Percentiles rank a stretch among this genome's conserved stretches.
These are phyloP conservation scores for Limnephilus marmoratus DNA, from an alignment of 2,888 invertebrate species.

Conservation along the genomic window DNA sequence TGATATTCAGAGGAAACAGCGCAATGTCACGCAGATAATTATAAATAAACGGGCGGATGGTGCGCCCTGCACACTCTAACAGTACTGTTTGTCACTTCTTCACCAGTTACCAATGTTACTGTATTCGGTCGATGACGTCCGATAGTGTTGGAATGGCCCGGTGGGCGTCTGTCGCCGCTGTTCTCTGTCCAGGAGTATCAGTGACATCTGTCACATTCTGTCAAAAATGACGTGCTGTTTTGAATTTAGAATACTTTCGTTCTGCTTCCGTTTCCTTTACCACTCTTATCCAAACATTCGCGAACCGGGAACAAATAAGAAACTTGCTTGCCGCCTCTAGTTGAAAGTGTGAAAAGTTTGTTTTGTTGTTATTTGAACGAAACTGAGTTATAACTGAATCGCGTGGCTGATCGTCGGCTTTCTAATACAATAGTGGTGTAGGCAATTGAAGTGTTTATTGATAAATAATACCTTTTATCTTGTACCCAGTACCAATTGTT, in stretches of 20 bases:
- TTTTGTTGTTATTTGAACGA: background rate
- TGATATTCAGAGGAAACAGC: background rate
- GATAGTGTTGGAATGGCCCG: background rate
- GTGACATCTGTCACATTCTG: background rate
- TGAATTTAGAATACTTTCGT: background rate
- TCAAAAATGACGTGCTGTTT: background rate
- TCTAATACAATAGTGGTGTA: background rate
- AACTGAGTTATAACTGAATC: background rate
- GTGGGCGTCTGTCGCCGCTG: conserved; percentile 2
- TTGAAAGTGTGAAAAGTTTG: background rate
- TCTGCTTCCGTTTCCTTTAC: background rate
- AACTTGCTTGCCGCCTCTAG: background rate
- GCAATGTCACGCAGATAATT: background rate
- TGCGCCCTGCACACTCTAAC: background rate
- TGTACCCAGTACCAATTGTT: background rate
- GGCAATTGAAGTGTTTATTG: background rate
- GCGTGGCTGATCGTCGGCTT: background rate
- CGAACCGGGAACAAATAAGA: background rate
- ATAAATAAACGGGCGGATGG: conserved; percentile 2
- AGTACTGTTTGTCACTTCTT: background rate
- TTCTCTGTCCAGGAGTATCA: background rate
- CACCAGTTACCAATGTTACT: background rate
- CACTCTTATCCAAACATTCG: background rate
- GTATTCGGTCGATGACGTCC: conserved; percentile 2
- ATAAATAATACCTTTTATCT: background rate